Evolutionary conservation across 2,888 invertebrate species (phyloP), one percentile per base, ranked within the genome.

Genomic region (Ethmia dodecea): DNA sequence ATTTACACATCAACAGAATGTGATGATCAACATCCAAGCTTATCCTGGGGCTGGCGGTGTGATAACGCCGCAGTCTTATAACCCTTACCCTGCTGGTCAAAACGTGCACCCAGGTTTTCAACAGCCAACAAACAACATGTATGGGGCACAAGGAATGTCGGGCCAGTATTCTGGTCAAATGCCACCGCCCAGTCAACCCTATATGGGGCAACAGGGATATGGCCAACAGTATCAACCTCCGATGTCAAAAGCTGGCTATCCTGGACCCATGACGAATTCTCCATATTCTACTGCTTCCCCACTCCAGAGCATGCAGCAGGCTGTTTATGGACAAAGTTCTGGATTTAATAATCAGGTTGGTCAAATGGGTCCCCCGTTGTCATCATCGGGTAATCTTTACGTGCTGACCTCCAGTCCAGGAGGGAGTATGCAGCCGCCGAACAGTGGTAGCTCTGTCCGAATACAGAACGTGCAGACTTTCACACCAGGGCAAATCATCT

Each of bases 21-120:
- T 90, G 2, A 83, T 90, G 71, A 90, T 90, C 31, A 90, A 90
- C 49, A 90, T 90, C 16, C 90, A 90, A 55, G 89, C 89, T 30
- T 90, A 89, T 50, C 89, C 89, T 3, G 88, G 88, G 16, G 74
- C 66, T 2, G 76, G 81, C 15, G 87, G 87, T 9, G 73, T 75
- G 24, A 79, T 76, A 34, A 59, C 81, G 9, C 79, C 79, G 1
- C 87, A 80, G 13, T 65, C 80, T 14, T 88, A 88, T 50, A 81
- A 74, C 28, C 30, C 69, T 2, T 84, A 81, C 42, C 65, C 65
- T 6, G 55, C 73, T 11, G 67, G 64, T 5, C 28, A 32, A 5
- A 79, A 70, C 29, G 71, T 79, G 53, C 78, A 88, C 56, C 73
- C 86, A 51, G 65, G 65, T 3, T 80, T 64, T 43, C 52, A 65